Evolutionary conservation across 2,888 invertebrate species (phyloP).

Genomic region (Willowsia nigromaculata): DNA sequence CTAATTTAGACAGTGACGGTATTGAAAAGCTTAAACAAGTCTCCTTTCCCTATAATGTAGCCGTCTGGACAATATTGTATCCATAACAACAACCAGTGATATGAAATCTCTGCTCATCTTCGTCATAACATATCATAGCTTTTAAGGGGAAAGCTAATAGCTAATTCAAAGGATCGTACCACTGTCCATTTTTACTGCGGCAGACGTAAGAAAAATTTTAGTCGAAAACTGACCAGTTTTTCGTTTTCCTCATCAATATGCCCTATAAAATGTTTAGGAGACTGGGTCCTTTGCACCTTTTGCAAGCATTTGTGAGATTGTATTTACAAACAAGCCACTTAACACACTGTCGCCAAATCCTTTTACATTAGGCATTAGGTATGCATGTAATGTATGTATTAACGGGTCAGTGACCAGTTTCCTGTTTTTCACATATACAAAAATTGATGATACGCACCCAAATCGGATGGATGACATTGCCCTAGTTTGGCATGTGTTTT

Average conservation of each 20-base stretch:
- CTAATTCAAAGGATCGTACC: background rate
- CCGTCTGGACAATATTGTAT: slow-evolving; percentile 39
- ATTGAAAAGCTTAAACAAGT: slow-evolving; percentile 9
- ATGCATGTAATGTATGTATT: too few relatives aligned
- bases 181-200: background rate
- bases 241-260: slow-evolving; percentile 40
- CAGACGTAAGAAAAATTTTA: slow-evolving; percentile 18
- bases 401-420: slow-evolving; percentile 68
- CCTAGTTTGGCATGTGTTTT: slow-evolving; percentile 38
- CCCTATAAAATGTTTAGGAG: background rate
- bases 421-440: background rate
- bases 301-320: background rate
- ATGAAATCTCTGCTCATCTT: background rate
- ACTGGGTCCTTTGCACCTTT: background rate
- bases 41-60: background rate
- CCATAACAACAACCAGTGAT: slow-evolving; percentile 28
- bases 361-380: too few relatives aligned
- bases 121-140: slow-evolving; percentile 6
- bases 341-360: slow-evolving; percentile 69
- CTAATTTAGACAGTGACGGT: background rate
- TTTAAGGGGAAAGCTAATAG: slow-evolving; percentile 27
- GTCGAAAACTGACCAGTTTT: slow-evolving; percentile 23
- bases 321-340: slow-evolving; percentile 28
- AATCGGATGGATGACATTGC: background rate
- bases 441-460: background rate